These are phyloP conservation scores for Ptiloglossa arizonensis DNA, from an alignment of 1,140 invertebrate species.

Conservation along the genomic window DNA sequence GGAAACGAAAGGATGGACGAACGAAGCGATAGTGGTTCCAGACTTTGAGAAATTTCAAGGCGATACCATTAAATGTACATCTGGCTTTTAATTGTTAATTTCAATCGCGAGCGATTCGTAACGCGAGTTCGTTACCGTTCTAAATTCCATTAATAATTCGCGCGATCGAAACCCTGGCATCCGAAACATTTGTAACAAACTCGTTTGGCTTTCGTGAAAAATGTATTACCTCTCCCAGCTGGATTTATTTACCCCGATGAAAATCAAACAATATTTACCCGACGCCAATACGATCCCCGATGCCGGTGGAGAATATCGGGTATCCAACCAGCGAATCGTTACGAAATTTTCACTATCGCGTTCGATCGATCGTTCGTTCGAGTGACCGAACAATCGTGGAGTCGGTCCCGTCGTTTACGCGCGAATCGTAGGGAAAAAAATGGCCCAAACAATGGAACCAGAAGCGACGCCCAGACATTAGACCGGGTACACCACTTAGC, in stretches of 20 bases:
- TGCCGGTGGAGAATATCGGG: neutral
- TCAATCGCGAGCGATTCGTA: no score
- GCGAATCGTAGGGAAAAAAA: neutral
- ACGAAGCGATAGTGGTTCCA: no score
- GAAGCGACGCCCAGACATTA: conserved; percentile 29
- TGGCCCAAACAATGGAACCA: neutral
- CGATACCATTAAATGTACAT: no score
- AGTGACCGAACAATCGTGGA: neutral
- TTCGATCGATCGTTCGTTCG: neutral
- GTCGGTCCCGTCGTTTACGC: neutral
- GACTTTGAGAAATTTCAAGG: no score
- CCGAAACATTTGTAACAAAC: neutral
- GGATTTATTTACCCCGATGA: conserved; percentile 8
- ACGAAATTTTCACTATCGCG: neutral
- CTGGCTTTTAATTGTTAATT: no score
- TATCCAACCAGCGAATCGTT: neutral
- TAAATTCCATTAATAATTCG: no score
- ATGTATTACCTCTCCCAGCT: neutral
- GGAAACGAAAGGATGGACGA: no score
- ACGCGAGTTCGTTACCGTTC: no score
- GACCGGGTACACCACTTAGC: conserved; percentile 69
- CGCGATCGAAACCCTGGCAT: neutral
- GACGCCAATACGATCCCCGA: neutral
- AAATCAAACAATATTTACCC: conserved; percentile 3
- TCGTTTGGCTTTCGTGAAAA: neutral